These are phyloP conservation scores for Oreonectes daqikongensis DNA, from an alignment of 2,797 vertebrate genomes.

Conservation along the genomic window DNA sequence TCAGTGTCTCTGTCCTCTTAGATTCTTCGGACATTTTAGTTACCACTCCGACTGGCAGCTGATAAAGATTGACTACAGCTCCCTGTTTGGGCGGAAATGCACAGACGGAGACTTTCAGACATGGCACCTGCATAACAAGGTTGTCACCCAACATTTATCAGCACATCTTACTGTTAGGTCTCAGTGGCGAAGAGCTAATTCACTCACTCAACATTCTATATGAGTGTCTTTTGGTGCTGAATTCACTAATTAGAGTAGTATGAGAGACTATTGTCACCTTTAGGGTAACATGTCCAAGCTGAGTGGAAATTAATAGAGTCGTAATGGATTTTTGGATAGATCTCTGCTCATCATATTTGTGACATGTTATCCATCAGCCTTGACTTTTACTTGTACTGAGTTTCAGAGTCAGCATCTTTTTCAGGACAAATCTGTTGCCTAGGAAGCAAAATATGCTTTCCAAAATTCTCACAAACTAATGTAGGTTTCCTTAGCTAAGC, in stretches of 20 bases:
- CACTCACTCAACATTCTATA: conserved; percentile 37
- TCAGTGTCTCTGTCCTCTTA: conserved; percentile 57
- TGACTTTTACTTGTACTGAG: conserved; percentile 9
- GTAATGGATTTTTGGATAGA: conserved; percentile 32
- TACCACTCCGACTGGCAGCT: conserved; percentile 96
- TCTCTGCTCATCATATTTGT: conserved; percentile 5
- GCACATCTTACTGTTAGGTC: conserved; percentile 11
- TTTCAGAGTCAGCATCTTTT: conserved; percentile 19
- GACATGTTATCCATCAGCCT: conserved; percentile 32
- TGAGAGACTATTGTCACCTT: conserved; percentile 32
- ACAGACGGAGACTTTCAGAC: conserved; percentile 91
- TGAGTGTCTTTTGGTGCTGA: conserved; percentile 27
- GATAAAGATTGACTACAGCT: conserved; percentile 95
- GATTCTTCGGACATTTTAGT: conserved; percentile 95
- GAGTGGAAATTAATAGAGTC: conserved; percentile 29
- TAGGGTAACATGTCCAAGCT: conserved; percentile 26
- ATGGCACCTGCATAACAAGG: conserved; percentile 95
- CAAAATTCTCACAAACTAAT: background rate
- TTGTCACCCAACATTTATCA: conserved; percentile 59
- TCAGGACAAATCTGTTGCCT: conserved; percentile 13
- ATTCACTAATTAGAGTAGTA: conserved; percentile 10
- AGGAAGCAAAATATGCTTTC: background rate
- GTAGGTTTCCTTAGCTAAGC: background rate
- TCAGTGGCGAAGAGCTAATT: conserved; percentile 31
- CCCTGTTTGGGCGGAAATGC: conserved; percentile 85